Evolutionary conservation across 2,888 invertebrate genomes (phyloP), one percentile per base, ranked within the genome.

Genomic region (Rhimphoctona megacephalus): DNA sequence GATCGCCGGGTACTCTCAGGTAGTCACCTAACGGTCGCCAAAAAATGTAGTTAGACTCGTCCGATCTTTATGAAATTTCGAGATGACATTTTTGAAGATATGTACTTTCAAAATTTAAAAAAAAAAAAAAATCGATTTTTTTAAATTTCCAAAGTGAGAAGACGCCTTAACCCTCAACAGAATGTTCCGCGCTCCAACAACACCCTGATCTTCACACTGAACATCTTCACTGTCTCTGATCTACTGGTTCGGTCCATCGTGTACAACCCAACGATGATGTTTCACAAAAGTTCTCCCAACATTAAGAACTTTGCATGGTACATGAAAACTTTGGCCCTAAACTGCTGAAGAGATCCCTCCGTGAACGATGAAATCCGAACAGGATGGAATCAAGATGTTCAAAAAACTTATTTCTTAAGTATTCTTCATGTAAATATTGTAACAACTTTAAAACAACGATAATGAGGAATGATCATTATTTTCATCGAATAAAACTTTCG

Each of bases 101-200:
- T n/a, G n/a, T n/a, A n/a, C n/a, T n/a, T n/a, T n/a, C n/a, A n/a
- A n/a, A n/a, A n/a, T n/a, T n/a, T n/a, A n/a, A n/a, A n/a, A n/a
- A n/a, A n/a, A n/a, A n/a, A n/a, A n/a, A n/a, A n/a, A n/a, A n/a
- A n/a, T n/a, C n/a, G n/a, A n/a, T n/a, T n/a, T n/a, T n/a, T n/a
- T n/a, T n/a, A n/a, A n/a, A n/a, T n/a, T n/a, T n/a, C n/a, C n/a
- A n/a, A n/a, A n/a, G n/a, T n/a, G n/a, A n/a, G n/a, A n/a, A n/a
- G n/a, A n/a, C n/a, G n/a, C n/a, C n/a, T n/a, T n/a, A 85, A 66
- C 52, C 77, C 66, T 77, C 22, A 66, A 66, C 66, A 73, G 73
- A 77, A 17, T 54, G 46, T 57, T 54, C 33, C 72, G 25, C 61
- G 70, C 70, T 80, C 39, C 83, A 80, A 77, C 84, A 76, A 72